Evolutionary conservation across 2,113 vertebrate species (phyloP).

Genomic region (Dicentrarchus labrax): DNA sequence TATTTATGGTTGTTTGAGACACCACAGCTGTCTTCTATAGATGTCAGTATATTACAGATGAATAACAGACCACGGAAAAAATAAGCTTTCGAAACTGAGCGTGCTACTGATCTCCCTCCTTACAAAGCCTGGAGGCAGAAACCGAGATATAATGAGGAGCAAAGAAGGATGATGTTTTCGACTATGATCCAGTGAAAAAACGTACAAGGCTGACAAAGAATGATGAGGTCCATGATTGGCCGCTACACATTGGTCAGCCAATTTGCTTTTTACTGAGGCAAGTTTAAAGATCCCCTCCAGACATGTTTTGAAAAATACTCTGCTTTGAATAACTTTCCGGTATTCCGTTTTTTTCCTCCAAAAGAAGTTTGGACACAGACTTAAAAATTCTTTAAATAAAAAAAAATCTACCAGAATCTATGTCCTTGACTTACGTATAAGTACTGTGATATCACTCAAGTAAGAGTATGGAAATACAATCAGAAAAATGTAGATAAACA

Average conservation of each 20-base stretch:
- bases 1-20: background rate
- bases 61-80: background rate
- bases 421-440: too few species aligned
- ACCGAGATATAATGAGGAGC: conserved; percentile 13
- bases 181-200: background rate
- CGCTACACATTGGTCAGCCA: background rate
- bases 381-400: too few species aligned
- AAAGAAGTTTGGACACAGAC: too few species aligned
- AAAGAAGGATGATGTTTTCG: background rate
- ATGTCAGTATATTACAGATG: background rate
- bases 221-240: too few species aligned
- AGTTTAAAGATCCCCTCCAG: background rate
- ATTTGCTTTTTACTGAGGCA: background rate
- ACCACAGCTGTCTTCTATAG: background rate
- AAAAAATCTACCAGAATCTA: too few species aligned
- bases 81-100: background rate
- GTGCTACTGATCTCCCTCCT: background rate
- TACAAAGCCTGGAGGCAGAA: background rate
- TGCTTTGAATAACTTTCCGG: background rate
- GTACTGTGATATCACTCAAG: too few species aligned
- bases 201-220: background rate
- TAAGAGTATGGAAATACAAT: too few species aligned
- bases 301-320: background rate
- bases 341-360: background rate
- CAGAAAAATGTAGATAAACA: too few species aligned